Evolutionary conservation across 2,113 vertebrate genomes (phyloP), one percentile per base, ranked within the genome.

Genomic region (Pogona vitticeps): DNA sequence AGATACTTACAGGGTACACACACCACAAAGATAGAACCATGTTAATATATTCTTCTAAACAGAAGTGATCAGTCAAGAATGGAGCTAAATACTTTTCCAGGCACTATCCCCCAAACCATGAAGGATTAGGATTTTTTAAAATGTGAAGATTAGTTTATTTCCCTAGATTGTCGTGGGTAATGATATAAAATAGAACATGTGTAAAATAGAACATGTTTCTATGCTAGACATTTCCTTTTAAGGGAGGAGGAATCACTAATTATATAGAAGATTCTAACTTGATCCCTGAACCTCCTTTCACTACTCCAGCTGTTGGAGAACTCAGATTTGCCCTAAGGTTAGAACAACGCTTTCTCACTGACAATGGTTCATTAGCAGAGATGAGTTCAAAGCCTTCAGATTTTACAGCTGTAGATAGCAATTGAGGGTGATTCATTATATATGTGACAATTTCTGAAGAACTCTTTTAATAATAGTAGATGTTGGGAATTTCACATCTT

Each of bases 311-410:
- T 86, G 84, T 59, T 70, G 71, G 77, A 86, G 26, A 86, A 52
- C 65, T 23, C 40, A 26, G 58, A 86, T 59, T 71, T 86, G 76
- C 84, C 76, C 36, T n/a, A 56, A 78, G 42, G 63, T 85, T 85
- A 46, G 23, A 58, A 9, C 33, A 38, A n/a, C 12, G 2, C 63
- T 86, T 79, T 79, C 52, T 9, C 65, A 59, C 12, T 59, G 84
- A 86, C 76, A 79, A 86, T 86, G 26, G 76, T 58, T 86, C 76
- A 79, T 79, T 86, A 86, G 65, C 76, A 59, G 18, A 86, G 52
- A 71, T 23, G 42, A 70, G 65, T 79, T 78, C 33, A 71, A 70
- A 79, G 36, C 65, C 12, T 31, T 59, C 84, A 40, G 56, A 79
- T 79, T 79, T 79, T 79, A 79, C 84, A 86, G 76, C 52, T 79